phyloP scores from a whole-genome alignment of 2,797 vertebrate species.

The Cheirogaleus major region DNA sequence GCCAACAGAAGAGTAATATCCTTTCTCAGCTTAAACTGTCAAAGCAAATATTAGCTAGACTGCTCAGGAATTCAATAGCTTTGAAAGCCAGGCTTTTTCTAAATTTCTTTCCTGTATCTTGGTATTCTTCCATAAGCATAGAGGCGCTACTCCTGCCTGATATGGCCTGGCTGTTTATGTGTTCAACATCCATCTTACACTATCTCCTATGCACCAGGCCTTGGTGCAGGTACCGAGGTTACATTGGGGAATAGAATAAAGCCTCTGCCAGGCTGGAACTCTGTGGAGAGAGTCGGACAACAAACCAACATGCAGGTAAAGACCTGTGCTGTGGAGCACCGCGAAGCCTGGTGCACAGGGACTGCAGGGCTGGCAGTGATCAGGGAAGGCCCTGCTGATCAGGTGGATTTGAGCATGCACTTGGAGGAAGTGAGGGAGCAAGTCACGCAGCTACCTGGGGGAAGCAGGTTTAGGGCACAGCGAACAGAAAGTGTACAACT shows the following conservation, averaged over 20 bases:
- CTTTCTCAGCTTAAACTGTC: neutral
- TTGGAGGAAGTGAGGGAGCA: neutral
- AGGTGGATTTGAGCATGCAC: neutral
- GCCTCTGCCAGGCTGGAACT: neutral
- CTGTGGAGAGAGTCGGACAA: neutral
- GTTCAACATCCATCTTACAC: neutral
- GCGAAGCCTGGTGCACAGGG: no score
- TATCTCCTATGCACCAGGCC: no score
- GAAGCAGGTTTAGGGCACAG: neutral
- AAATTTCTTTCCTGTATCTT: neutral
- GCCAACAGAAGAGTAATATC: neutral
- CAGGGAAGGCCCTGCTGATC: rapidly evolving
- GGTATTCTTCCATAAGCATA: neutral
- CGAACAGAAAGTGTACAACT: neutral
- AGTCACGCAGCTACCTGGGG: neutral
- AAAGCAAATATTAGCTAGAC: neutral
- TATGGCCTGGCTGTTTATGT: neutral
- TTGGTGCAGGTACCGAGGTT: neutral
- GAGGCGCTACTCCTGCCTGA: neutral
- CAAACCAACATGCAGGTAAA: neutral
- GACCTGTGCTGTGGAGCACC: neutral
- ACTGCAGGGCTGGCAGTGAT: rapidly evolving
- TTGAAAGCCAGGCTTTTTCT: neutral
- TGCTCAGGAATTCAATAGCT: neutral
- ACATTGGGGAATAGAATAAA: no score